Conservation (phyloP, 1,140 invertebrate species). For the Drosophila willistoni region DNA sequence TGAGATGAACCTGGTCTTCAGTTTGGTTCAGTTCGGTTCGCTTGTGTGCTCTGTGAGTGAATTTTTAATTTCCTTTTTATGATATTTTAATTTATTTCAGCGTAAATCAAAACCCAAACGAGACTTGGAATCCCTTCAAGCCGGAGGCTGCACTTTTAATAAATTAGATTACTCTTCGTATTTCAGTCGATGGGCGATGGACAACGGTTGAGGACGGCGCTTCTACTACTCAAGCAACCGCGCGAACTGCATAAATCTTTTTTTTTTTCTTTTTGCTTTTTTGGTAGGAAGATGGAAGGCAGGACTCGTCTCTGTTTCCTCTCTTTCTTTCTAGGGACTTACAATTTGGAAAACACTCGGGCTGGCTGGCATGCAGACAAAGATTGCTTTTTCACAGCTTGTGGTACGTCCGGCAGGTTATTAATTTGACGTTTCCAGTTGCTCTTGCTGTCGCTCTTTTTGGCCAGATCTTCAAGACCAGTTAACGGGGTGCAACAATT, state of each 20-base stretch:
- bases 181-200: constrained; percentile 12
- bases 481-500: constrained; percentile 66
- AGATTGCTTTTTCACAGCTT: constrained; percentile 81
- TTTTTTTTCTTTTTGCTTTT: not conserved
- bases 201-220: constrained; percentile 54
- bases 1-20: constrained; percentile 18
- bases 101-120: constrained; percentile 82
- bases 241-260: constrained; percentile 79
- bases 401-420: constrained; percentile 78
- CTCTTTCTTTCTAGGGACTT: constrained; percentile 25
- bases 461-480: constrained; percentile 17
- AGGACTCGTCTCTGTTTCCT: not conserved
- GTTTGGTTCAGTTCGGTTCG: constrained; percentile 7
- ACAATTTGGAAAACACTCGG: constrained; percentile 60
- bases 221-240: constrained; percentile 53
- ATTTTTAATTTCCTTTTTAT: constrained; percentile 83
- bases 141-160: constrained; percentile 75
- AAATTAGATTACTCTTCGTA: constrained; percentile 75
- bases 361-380: constrained; percentile 58
- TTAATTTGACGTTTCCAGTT: constrained; percentile 78
- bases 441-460: constrained; percentile 18
- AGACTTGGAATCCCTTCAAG: constrained; percentile 39
- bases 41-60: constrained; percentile 74
- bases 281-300: not conserved
- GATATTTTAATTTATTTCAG: constrained; percentile 83